A percentile compares a stretch with the other conserved stretches of the same genome.
Conservation (phyloP, 2,113 vertebrate genomes). For the Protomyctophum bolini region DNA sequence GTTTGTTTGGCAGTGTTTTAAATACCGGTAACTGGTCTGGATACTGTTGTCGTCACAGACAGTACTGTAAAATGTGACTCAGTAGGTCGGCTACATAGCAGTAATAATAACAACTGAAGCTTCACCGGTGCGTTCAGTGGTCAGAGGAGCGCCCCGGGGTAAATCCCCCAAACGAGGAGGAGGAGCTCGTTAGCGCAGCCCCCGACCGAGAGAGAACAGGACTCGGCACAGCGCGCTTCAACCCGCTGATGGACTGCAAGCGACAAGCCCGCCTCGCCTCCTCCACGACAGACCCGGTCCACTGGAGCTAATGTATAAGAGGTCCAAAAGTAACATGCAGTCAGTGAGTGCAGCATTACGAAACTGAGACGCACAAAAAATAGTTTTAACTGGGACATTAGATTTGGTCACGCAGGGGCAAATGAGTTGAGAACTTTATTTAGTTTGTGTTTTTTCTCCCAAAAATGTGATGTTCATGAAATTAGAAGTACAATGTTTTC, state of each 20-base stretch:
- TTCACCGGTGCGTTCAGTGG: conserved; percentile 52
- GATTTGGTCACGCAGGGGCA: too few relatives aligned
- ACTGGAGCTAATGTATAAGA: conserved; percentile 36
- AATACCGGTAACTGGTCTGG: neutral
- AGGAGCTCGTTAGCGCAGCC: conserved; percentile 76
- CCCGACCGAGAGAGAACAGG: conserved; percentile 63
- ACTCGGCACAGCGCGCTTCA: conserved; percentile 13
- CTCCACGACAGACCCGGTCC: conserved; percentile 14
- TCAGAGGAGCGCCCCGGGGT: conserved; percentile 63
- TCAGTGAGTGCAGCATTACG: conserved; percentile 3
- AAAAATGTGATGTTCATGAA: too few relatives aligned
- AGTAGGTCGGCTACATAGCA: conserved; percentile 37
- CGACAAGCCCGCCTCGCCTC: conserved; percentile 58
- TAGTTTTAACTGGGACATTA: too few relatives aligned
- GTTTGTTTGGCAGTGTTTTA: neutral
- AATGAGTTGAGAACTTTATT: too few relatives aligned
- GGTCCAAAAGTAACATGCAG: neutral
- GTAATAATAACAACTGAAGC: conserved; percentile 48
- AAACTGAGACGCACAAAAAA: neutral
- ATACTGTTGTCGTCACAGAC: conserved; percentile 30
- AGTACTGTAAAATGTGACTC: conserved; percentile 25
- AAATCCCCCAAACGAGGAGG: conserved; percentile 66
- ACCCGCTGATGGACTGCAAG: conserved; percentile 69
- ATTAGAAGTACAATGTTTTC: too few relatives aligned
- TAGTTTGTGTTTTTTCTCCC: neutral